Conservation (phyloP, 2,797 vertebrate genomes). For the Hyperoplus immaculatus region DNA sequence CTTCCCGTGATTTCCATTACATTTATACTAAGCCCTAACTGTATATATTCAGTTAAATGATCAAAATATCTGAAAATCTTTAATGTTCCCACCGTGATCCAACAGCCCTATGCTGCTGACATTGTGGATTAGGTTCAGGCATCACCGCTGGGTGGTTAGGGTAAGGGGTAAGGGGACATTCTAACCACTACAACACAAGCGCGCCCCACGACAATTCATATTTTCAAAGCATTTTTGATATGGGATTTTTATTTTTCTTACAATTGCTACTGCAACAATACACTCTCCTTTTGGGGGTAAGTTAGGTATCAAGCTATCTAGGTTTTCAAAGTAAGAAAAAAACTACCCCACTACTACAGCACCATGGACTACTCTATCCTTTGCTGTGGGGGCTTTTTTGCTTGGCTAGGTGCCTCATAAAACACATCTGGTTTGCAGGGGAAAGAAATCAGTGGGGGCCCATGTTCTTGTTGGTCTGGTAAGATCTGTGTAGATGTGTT, state of each 20-base stretch:
- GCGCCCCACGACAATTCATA: too few species aligned
- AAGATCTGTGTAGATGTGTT: background rate
- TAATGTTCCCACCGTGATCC: too few species aligned
- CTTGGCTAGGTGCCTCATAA: conserved; percentile 12
- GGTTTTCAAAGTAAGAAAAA: background rate
- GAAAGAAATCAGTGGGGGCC: background rate
- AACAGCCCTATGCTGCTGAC: too few species aligned
- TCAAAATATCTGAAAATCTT: background rate
- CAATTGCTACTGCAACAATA: too few species aligned
- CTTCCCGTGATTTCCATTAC: background rate
- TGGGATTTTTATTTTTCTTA: too few species aligned
- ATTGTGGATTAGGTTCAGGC: too few species aligned
- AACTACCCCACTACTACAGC: background rate
- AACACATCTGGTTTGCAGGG: background rate
- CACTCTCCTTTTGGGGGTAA: too few species aligned
- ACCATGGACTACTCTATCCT: background rate
- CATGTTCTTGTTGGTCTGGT: background rate
- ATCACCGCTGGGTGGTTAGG: too few species aligned
- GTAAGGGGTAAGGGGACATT: too few species aligned
- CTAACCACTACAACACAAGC: too few species aligned
- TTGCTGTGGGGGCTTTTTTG: background rate
- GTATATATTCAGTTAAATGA: background rate
- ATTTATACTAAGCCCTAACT: background rate
- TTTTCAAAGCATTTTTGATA: too few species aligned
- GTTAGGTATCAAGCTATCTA: too few species aligned